A percentile compares a stretch with the other conserved stretches of the same genome.
Evolutionary conservation across 2,113 vertebrate genomes (phyloP).

Genomic region (Archocentrus centrarchus): DNA sequence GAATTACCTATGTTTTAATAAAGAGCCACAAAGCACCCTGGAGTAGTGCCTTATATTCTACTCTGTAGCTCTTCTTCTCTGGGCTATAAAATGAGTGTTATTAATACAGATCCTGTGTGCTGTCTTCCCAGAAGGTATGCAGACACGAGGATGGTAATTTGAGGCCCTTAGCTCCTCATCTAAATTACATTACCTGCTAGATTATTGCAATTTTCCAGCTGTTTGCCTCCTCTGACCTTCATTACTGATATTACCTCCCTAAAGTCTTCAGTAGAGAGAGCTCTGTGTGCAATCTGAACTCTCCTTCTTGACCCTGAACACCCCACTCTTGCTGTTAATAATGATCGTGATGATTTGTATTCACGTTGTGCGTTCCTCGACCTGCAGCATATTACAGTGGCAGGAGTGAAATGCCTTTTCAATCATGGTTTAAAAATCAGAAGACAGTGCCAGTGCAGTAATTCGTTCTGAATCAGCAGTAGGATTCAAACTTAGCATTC

Average conservation of each 20-base stretch:
- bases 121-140: constrained; percentile 11
- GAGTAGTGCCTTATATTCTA: neutral
- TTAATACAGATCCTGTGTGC: constrained; percentile 29
- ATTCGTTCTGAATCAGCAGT: neutral
- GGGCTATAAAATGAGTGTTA: constrained; percentile 11
- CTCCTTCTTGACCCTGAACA: constrained; percentile 59
- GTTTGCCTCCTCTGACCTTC: constrained; percentile 72
- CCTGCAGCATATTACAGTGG: constrained; percentile 11
- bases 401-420: constrained; percentile 36
- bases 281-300: constrained; percentile 55
- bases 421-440: constrained; percentile 23
- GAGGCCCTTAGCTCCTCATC: constrained; percentile 54
- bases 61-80: neutral
- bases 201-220: constrained; percentile 75
- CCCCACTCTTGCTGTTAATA: constrained; percentile 52
- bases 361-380: constrained; percentile 12
- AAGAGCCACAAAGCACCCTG: neutral
- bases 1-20: neutral
- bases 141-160: constrained; percentile 52
- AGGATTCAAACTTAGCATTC: neutral
- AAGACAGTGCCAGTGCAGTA: neutral
- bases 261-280: constrained; percentile 46
- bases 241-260: constrained; percentile 58
- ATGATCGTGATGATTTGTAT: constrained; percentile 53
- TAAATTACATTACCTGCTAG: constrained; percentile 74